phyloP scores from a whole-genome alignment of 1,140 invertebrate genomes.

The Drosophila eugracilis region DNA sequence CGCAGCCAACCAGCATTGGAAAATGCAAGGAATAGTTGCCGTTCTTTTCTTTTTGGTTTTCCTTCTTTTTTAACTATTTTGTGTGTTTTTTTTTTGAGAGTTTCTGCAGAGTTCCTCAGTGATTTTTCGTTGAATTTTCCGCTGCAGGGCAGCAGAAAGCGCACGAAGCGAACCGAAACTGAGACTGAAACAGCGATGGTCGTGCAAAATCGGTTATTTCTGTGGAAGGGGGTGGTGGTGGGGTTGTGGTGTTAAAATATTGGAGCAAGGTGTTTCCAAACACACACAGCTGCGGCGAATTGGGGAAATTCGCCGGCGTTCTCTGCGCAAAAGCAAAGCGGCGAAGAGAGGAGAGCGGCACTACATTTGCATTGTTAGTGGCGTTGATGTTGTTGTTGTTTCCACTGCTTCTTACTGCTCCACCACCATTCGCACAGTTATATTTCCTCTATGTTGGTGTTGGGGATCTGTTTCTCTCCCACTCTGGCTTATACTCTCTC shows the following conservation, averaged over 20 bases:
- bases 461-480: conserved; percentile 45
- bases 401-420: conserved; percentile 34
- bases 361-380: conserved; percentile 43
- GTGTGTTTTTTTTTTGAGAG: conserved; percentile 10
- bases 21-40: conserved; percentile 49
- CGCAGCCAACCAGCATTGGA: conserved; percentile 71
- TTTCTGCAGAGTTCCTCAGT: conserved; percentile 23
- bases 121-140: conserved; percentile 68
- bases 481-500: not conserved
- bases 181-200: conserved; percentile 59
- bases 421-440: conserved; percentile 65
- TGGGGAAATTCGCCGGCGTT: conserved; percentile 55
- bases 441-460: conserved; percentile 58
- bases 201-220: conserved; percentile 24
- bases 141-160: conserved; percentile 68
- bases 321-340: conserved; percentile 75
- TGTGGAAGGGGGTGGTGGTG: not conserved
- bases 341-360: conserved; percentile 39
- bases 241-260: conserved; percentile 60
- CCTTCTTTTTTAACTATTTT: not conserved
- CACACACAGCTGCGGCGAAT: conserved; percentile 56
- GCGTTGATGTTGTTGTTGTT: conserved; percentile 17
- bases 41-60: conserved; percentile 7
- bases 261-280: conserved; percentile 83
- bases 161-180: conserved; percentile 76